These are phyloP conservation scores for Drosophila neonasuta DNA, from an alignment of 2,888 invertebrate species.

Conservation along the genomic window DNA sequence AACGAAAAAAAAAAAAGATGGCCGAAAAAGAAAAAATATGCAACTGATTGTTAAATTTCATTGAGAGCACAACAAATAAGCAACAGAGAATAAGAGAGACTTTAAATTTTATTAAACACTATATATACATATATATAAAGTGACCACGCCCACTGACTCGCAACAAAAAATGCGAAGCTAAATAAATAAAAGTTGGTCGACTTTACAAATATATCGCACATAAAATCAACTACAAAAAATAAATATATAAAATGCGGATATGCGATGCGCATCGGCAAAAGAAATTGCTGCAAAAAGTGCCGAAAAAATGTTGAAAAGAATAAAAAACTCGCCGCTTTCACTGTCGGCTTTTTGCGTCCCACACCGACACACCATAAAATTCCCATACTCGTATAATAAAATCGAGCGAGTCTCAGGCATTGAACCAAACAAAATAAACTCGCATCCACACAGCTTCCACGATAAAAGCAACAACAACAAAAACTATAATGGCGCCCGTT, in stretches of 20 bases:
- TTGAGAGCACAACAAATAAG: slow-evolving; percentile 29
- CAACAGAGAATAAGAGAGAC: not conserved
- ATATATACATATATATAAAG: slow-evolving; percentile 13
- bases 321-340: not conserved
- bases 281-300: slow-evolving; percentile 13
- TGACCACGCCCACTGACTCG: slow-evolving; percentile 3
- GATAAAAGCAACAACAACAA: slow-evolving; percentile 1
- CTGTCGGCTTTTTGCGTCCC: slow-evolving; percentile 15
- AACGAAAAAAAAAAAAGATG: not conserved
- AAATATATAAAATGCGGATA: slow-evolving; percentile 3
- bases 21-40: slow-evolving; percentile 26
- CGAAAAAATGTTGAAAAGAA: slow-evolving; percentile 9
- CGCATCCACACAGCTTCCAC: not conserved
- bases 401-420: not conserved
- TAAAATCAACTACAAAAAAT: slow-evolving; percentile 7
- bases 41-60: slow-evolving; percentile 55
- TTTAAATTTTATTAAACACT: slow-evolving; percentile 42
- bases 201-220: slow-evolving; percentile 16
- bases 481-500: not conserved
- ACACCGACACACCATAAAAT: slow-evolving; percentile 7
- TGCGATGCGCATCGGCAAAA: slow-evolving; percentile 7
- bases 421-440: slow-evolving; percentile 3
- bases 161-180: not conserved
- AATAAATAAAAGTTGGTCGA: slow-evolving; percentile 16
- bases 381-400: slow-evolving; percentile 4